phyloP scores from a whole-genome alignment of 2,797 vertebrate species.

The Picus viridis region DNA sequence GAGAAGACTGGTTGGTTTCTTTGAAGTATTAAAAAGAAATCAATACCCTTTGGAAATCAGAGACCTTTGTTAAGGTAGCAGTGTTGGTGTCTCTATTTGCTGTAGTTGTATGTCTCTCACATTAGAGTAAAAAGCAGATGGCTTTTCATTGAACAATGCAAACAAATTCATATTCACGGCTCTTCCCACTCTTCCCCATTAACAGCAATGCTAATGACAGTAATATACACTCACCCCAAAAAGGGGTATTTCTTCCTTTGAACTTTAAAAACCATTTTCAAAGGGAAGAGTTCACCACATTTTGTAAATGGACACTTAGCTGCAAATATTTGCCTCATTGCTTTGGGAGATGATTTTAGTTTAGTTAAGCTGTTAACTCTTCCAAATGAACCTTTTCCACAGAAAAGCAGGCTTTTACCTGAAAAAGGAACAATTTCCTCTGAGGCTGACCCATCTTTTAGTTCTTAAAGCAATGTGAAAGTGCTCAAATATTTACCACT shows the following conservation, averaged over 20 bases:
- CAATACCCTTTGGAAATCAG: not conserved
- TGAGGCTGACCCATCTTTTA: not conserved
- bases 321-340: not conserved
- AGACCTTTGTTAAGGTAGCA: not conserved
- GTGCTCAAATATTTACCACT: not conserved
- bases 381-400: not conserved
- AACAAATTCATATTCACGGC: not conserved
- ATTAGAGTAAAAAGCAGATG: not conserved
- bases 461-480: not conserved
- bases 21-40: constrained; percentile 36
- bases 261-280: not conserved
- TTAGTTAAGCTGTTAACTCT: not conserved
- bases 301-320: not conserved
- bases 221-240: not conserved
- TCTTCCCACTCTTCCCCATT: not conserved
- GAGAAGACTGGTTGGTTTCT: not conserved
- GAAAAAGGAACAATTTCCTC: not conserved
- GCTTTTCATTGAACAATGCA: not conserved
- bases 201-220: not conserved
- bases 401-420: not conserved
- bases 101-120: not conserved
- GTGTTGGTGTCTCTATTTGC: not conserved
- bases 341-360: not conserved
- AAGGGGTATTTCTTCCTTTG: not conserved
- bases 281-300: not conserved